Base-by-base conservation (phyloP, 2,113 vertebrate species). In the Acanthisitta chloris region DNA sequence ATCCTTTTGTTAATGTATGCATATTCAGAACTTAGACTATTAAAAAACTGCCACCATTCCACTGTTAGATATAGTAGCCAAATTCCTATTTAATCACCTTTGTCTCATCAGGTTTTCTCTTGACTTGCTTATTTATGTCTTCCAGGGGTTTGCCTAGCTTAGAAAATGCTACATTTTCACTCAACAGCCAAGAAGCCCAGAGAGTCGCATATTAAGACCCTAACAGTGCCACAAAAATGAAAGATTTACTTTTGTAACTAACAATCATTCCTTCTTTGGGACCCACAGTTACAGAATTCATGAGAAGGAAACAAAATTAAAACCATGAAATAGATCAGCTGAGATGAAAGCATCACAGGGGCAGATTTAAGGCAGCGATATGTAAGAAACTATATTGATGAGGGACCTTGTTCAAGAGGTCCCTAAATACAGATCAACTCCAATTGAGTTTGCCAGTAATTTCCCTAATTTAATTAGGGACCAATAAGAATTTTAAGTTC, bases 401-500 rank as follows among this genome's bases (percentile, higher is more conserved):
- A 74, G 93, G 67, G 79, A 90, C 85, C 59, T 82, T 80, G 77
- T 83, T 90, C 33, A 86, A 91, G 90, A 76, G 59, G 81, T 91
- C 91, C 79, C 91, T 73, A 82, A 95, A 87, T 86, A 80, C 54
- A 82, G 26, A 92, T 85, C 54, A 74, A 24, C 74, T 95, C 59
- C 86, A 80, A 86, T 74, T 90, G 34, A 81, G 67, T 82, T 96
- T 95, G 72, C 59, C 70, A 91, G 69, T 91, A 83, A 88, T 90
- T 82, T 78, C 46, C 67, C 72, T 96, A 92, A 92, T 90, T 95
- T 92, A 96, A 96, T 95, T 96, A 90, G 70, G 25, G 67, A 88
- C 62, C 85, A 93, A 90, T 92, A 95, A 92, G 80, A 94, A 94
- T 82, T 91, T 96, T 94, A 90, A 86, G 90, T 81, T 94, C 80